phyloP scores from a whole-genome alignment of 1,140 invertebrate species.

The Eufriesea mexicana region DNA sequence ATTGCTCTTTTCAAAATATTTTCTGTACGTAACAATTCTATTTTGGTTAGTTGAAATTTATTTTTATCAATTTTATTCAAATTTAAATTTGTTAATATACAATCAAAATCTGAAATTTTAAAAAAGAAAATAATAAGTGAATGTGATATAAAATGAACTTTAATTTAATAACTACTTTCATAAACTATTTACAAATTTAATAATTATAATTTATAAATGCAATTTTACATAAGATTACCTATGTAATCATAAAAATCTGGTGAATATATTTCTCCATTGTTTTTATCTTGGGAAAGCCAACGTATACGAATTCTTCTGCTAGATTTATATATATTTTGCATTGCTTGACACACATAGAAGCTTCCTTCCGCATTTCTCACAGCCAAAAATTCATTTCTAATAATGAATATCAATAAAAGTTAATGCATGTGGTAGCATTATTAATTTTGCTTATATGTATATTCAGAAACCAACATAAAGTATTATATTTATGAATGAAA shows the following conservation, averaged over 20 bases:
- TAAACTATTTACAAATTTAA: not conserved
- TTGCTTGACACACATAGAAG: constrained; percentile 95
- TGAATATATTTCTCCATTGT: constrained; percentile 89
- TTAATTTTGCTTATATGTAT: not conserved
- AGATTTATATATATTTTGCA: constrained; percentile 94
- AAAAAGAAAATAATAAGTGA: constrained; percentile 27
- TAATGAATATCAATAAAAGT: constrained; percentile 63
- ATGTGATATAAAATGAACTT: too few relatives aligned
- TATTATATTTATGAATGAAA: constrained; percentile 39
- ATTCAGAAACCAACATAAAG: constrained; percentile 19
- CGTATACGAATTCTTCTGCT: constrained; percentile 92
- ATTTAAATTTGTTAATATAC: constrained; percentile 92
- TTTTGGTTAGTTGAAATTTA: constrained; percentile 87
- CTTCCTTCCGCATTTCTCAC: constrained; percentile 93
- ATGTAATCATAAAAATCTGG: constrained; percentile 95
- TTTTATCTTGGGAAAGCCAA: constrained; percentile 92
- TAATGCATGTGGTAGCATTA: constrained; percentile 23
- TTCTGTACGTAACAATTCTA: constrained; percentile 89
- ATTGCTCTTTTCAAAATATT: constrained; percentile 93
- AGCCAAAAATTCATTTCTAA: constrained; percentile 93
- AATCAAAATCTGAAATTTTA: constrained; percentile 90
- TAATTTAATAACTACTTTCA: too few relatives aligned
- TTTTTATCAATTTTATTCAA: constrained; percentile 89
- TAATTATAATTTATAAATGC: not conserved
- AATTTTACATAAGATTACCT: constrained; percentile 82